Conservation (phyloP, 2,113 vertebrate genomes). For the Pampusana beccarii region DNA sequence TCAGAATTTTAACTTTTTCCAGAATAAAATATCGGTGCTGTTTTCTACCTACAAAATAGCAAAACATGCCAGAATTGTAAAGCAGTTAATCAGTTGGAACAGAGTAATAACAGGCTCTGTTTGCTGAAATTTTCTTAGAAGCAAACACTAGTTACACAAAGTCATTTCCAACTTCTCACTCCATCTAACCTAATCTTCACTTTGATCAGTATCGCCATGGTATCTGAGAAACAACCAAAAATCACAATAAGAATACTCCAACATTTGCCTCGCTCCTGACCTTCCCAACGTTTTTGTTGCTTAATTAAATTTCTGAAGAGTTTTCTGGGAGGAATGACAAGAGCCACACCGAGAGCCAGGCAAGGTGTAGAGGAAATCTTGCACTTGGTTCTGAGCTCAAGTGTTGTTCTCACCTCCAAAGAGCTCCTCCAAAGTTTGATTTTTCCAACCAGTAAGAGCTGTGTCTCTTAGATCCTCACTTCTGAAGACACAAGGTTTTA, state of each 20-base stretch:
- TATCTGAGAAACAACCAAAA: not conserved
- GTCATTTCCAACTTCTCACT: not conserved
- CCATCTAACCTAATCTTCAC: not conserved
- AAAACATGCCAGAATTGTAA: not conserved
- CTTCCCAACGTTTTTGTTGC: not conserved
- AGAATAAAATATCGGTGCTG: not conserved
- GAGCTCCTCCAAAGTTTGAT: not conserved
- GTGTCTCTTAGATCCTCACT: not conserved
- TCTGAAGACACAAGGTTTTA: not conserved
- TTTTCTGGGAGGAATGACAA: slow-evolving; percentile 16
- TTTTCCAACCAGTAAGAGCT: not conserved
- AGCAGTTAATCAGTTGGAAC: not conserved
- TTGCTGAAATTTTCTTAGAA: not conserved
- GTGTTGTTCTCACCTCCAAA: not conserved
- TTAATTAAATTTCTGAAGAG: slow-evolving; percentile 24
- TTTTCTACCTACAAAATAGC: not conserved
- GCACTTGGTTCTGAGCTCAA: not conserved
- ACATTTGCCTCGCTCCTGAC: not conserved
- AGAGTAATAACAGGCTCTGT: not conserved
- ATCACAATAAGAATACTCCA: not conserved
- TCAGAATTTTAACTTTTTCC: not conserved
- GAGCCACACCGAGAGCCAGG: not conserved
- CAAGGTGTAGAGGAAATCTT: not conserved
- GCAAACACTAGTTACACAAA: not conserved
- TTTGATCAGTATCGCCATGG: not conserved